Base-by-base conservation (phyloP, 2,888 invertebrate genomes). In the Brachyopa scutellaris region DNA sequence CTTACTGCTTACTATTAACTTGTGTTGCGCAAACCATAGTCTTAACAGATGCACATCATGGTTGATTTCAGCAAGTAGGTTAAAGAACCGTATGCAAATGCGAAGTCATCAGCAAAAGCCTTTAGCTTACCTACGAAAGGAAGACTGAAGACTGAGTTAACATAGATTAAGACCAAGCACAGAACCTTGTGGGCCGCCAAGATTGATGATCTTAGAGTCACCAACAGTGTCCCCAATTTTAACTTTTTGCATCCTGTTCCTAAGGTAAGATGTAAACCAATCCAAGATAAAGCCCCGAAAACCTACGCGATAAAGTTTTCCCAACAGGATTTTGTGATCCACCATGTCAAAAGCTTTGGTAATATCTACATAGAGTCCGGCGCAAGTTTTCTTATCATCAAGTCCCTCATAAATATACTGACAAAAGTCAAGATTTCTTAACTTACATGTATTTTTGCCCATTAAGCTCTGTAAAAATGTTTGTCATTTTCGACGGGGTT, bases 311-410 rank as follows among this genome's bases (percentile, higher is more conserved):
- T 15, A 7, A 2, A 38, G 11, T 38, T 38, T 38, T 1, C 11
- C 15, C 38, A 38, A 38, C 1, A 31, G 51, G 31, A 51, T 51
- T 15, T 8, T 13, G 17, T 51, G 29, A 13, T 49, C 15, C 6
- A 49, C 49, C 49, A 51, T 17, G 31, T 51, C 17, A 17, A 31
- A 51, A 17, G 51, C 51, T 15, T 51, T 51, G 7, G 31, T 17
- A 8, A 31, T 51, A 9, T 31, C 29, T 1, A 31, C 51, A n/a
- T 15, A 51, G 17, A 51, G 51, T 0, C 51, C 29, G n/a, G 51
- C 51, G 17, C 31, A 47, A 26, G 9, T 15, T 17, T 51, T 49
- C n/a, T 29, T 29, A 5, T 11, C 29, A 23, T 49, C 29, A 6
- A 49, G 9, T 29, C 49, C 49, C 15, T 49, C 13, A 29, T 49